Conservation (phyloP, 2,113 vertebrate species). For the Lasiurus cinereus region DNA sequence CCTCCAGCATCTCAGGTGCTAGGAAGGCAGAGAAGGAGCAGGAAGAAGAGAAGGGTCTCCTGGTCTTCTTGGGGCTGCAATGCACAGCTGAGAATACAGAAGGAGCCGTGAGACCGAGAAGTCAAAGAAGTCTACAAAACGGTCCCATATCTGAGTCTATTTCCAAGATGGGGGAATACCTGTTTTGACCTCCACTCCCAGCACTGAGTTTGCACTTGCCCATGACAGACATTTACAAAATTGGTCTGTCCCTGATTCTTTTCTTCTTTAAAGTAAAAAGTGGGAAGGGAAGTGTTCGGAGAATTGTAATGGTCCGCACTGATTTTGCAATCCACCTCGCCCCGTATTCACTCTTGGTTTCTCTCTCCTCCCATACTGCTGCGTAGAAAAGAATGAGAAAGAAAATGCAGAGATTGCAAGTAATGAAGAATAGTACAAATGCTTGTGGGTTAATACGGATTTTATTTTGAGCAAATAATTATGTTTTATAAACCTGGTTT, state of each 20-base stretch:
- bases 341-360: not conserved
- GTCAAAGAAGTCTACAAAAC: not conserved
- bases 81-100: not conserved
- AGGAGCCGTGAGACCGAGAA: not conserved
- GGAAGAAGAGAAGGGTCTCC: not conserved
- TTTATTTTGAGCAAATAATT: constrained; percentile 29
- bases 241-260: not conserved
- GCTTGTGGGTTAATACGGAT: not conserved
- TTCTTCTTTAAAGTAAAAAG: not conserved
- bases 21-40: not conserved
- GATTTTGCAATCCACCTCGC: not conserved
- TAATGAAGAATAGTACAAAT: not conserved
- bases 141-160: not conserved
- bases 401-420: not conserved
- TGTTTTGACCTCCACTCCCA: not conserved
- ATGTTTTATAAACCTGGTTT: not conserved
- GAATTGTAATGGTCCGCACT: not conserved
- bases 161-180: not conserved
- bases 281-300: not conserved
- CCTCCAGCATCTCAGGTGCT: not conserved
- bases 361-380: not conserved
- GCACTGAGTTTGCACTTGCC: not conserved
- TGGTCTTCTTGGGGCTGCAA: accelerated
- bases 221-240: not conserved
- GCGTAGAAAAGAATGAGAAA: not conserved